phyloP scores from a whole-genome alignment of 2,113 vertebrate genomes.

The Phodopus roborovskii region DNA sequence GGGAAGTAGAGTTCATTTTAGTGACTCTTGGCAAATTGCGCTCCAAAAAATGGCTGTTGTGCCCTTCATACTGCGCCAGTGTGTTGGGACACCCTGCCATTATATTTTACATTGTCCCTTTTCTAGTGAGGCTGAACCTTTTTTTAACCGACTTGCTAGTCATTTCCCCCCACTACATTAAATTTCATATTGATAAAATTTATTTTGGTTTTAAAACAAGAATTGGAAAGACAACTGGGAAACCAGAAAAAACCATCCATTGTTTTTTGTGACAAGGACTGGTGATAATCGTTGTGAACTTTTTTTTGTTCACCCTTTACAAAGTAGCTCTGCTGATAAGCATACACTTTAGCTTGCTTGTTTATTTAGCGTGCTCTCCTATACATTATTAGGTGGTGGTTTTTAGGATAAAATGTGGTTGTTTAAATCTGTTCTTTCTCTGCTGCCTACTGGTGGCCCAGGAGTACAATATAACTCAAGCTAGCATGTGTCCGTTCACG shows the following conservation, averaged over 20 bases:
- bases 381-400: background rate
- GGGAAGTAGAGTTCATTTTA: background rate
- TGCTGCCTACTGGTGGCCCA: background rate
- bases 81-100: background rate
- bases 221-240: background rate
- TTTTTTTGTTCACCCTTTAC: background rate
- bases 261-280: background rate
- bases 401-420: background rate
- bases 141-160: background rate
- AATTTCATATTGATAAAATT: conserved; percentile 11
- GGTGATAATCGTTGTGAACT: background rate
- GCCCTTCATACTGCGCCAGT: background rate
- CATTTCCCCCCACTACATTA: background rate
- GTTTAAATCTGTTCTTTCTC: background rate
- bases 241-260: background rate
- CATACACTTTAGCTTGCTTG: background rate
- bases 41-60: background rate
- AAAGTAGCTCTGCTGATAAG: background rate
- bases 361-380: background rate
- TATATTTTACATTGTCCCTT: background rate
- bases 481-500: background rate
- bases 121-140: background rate
- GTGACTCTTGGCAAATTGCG: background rate
- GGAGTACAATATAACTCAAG: background rate
- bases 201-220: conserved; percentile 34